phyloP scores from a whole-genome alignment of 2,888 invertebrate species.

The Caenorhabditis afra region DNA sequence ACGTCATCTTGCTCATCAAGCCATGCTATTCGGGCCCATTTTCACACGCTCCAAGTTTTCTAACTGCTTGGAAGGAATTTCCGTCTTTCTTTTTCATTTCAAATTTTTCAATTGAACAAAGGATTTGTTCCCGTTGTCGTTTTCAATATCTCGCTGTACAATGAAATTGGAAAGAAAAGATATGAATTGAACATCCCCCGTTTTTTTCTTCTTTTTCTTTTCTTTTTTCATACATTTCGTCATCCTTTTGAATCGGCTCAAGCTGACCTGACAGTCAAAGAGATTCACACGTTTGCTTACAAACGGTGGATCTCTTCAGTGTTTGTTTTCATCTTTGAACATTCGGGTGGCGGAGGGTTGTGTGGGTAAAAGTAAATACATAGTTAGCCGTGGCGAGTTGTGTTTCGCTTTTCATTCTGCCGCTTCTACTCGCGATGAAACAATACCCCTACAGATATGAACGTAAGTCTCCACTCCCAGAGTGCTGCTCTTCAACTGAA shows the following conservation, averaged over 20 bases:
- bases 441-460: constrained; percentile 52
- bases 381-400: constrained; percentile 53
- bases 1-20: constrained; percentile 8
- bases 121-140: too few relatives aligned
- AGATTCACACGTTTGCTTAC: constrained; percentile 54
- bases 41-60: background rate
- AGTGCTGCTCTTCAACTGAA: background rate
- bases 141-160: background rate
- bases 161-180: background rate
- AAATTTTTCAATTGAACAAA: background rate
- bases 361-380: constrained; percentile 48
- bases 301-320: constrained; percentile 33
- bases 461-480: constrained; percentile 32
- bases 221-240: constrained; percentile 8
- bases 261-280: constrained; percentile 31
- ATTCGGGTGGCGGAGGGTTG: constrained; percentile 39
- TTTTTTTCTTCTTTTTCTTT: constrained; percentile 8
- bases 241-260: constrained; percentile 4
- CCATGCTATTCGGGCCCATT: background rate
- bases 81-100: background rate
- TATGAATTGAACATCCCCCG: background rate
- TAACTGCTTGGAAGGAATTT: too few relatives aligned
- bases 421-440: constrained; percentile 40
- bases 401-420: constrained; percentile 51
- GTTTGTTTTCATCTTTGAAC: constrained; percentile 58